Conservation (phyloP, 2,113 vertebrate genomes). For the Leptosomus discolor region DNA sequence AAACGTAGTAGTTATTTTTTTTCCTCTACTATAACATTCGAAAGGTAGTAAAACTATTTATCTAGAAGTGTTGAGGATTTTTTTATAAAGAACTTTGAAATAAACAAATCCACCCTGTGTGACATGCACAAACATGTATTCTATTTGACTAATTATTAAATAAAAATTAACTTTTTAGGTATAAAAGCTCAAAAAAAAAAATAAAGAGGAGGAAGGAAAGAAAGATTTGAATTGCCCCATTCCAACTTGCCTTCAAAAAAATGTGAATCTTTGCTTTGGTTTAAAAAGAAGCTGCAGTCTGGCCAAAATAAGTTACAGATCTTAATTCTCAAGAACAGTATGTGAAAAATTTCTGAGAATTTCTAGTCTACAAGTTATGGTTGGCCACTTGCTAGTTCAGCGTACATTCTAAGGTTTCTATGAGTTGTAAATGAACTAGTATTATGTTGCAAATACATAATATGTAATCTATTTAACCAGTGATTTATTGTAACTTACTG, state of each 20-base stretch:
- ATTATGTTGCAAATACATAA: not conserved
- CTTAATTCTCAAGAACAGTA: not conserved
- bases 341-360: not conserved
- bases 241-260: not conserved
- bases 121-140: not conserved
- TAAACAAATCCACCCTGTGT: not conserved
- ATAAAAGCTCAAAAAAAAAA: not conserved
- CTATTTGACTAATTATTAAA: not conserved
- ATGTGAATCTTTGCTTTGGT: not conserved
- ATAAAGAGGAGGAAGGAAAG: not conserved
- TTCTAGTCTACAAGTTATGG: not conserved
- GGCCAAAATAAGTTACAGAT: not conserved
- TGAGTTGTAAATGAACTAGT: not conserved
- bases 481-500: not conserved
- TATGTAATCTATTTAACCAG: not conserved
- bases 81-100: not conserved
- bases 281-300: not conserved
- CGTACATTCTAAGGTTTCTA: not conserved
- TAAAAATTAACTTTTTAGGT: fast-evolving
- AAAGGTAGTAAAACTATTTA: not conserved
- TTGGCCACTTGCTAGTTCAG: not conserved
- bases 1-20: not conserved
- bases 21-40: not conserved
- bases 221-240: not conserved
- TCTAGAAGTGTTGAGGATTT: not conserved